Conservation (phyloP, 2,888 invertebrate genomes). For the Trichopria drosophilae region DNA sequence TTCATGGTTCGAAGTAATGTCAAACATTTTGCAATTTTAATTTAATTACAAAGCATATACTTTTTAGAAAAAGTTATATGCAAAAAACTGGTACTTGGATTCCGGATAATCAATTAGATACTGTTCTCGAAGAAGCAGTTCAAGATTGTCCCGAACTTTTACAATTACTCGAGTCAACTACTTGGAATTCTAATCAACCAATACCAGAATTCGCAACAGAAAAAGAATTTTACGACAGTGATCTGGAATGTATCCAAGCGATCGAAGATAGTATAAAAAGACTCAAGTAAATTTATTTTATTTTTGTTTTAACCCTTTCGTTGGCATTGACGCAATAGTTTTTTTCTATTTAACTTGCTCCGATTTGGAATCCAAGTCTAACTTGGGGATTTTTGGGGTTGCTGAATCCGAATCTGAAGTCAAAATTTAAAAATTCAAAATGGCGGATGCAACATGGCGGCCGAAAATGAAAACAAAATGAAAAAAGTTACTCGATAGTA, state of each 20-base stretch:
- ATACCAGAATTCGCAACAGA: conserved; percentile 35
- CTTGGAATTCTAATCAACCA: conserved; percentile 31
- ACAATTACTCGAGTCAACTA: conserved; percentile 37
- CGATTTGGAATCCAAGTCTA: conserved; percentile 4
- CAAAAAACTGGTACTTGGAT: conserved; percentile 45
- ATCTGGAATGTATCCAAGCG: conserved; percentile 41
- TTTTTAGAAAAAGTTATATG: conserved; percentile 44
- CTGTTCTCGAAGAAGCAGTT: conserved; percentile 41
- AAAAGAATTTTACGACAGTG: conserved; percentile 42
- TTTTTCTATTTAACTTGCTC: conserved; percentile 2
- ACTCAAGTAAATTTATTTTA: conserved; percentile 42
- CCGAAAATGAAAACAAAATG: too few species aligned
- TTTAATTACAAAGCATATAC: too few species aligned
- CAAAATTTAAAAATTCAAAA: too few species aligned
- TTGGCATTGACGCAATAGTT: conserved; percentile 6
- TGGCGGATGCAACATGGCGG: too few species aligned
- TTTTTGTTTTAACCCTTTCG: conserved; percentile 8
- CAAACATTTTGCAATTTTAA: too few species aligned
- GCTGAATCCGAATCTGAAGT: too few species aligned
- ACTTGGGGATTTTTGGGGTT: neutral
- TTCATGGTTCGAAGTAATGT: neutral
- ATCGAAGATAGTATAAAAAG: conserved; percentile 42
- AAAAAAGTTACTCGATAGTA: too few species aligned
- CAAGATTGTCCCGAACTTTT: conserved; percentile 47
- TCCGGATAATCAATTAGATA: conserved; percentile 45